Percentiles rank a stretch among this genome's conserved stretches.
These are phyloP conservation scores for Phortica okadai DNA, from an alignment of 2,888 invertebrate genomes.

Conservation along the genomic window DNA sequence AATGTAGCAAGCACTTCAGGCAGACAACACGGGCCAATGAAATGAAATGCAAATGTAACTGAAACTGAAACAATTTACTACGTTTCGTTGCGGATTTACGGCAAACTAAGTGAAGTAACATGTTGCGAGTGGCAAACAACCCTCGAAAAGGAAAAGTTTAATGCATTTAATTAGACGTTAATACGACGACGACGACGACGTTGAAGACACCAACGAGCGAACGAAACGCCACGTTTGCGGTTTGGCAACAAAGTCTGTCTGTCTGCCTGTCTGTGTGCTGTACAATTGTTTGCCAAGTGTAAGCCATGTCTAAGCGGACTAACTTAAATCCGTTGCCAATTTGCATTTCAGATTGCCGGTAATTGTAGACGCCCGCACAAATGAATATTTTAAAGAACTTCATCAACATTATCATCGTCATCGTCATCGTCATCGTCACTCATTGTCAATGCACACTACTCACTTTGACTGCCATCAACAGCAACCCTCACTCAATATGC, in stretches of 20 bases:
- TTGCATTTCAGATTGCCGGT: constrained; percentile 59
- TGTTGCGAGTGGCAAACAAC: constrained; percentile 22
- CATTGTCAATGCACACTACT: neutral
- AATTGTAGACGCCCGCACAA: constrained; percentile 10
- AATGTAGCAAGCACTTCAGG: neutral
- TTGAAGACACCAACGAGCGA: too few relatives aligned
- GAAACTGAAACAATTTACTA: constrained; percentile 15
- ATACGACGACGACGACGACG: constrained; percentile 39
- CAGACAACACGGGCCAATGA: neutral
- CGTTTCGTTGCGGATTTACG: constrained; percentile 19
- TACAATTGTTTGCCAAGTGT: constrained; percentile 8
- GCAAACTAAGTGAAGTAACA: neutral
- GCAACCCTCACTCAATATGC: constrained; percentile 18
- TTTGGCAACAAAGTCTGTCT: constrained; percentile 33
- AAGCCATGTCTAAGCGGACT: constrained; percentile 28
- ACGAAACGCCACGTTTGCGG: constrained; percentile 48
- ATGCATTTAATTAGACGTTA: constrained; percentile 68
- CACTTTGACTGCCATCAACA: neutral
- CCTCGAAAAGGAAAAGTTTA: constrained; percentile 31
- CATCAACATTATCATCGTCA: neutral
- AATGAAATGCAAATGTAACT: constrained; percentile 25
- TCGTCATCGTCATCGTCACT: neutral
- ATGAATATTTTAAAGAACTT: constrained; percentile 26
- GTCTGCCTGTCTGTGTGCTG: neutral
- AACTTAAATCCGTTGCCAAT: constrained; percentile 42